Evolutionary conservation across 2,888 invertebrate species (phyloP).

Genomic region (Operophtera brumata): DNA sequence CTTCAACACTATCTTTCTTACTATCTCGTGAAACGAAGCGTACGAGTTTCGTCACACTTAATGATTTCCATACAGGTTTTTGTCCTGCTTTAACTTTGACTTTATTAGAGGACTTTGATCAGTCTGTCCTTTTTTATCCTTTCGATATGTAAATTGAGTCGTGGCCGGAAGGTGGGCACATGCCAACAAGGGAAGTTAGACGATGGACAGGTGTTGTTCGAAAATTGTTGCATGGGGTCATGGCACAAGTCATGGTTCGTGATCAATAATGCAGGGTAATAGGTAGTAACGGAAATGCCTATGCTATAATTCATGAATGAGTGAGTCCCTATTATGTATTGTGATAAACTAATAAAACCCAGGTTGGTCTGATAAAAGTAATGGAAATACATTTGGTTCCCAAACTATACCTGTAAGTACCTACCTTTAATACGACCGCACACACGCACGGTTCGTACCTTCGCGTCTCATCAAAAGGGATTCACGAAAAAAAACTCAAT

Average conservation of each 20-base stretch:
- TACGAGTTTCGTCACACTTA: conserved; percentile 59
- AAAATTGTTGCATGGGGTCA: conserved; percentile 27
- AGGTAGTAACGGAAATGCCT: conserved; percentile 21
- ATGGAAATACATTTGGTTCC: background rate
- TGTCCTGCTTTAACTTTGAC: conserved; percentile 28
- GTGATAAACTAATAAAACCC: background rate
- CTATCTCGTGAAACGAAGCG: conserved; percentile 55
- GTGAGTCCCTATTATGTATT: conserved; percentile 1
- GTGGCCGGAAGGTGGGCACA: conserved; percentile 33
- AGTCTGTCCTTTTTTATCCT: conserved; percentile 14
- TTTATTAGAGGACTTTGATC: background rate
- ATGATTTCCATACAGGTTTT: conserved; percentile 50
- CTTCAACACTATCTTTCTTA: conserved; percentile 43
- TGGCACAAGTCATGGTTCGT: conserved; percentile 34
- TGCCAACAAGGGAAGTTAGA: conserved; percentile 24
- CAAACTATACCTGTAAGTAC: no score
- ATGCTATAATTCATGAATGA: conserved; percentile 18
- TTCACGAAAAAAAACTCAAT: no score
- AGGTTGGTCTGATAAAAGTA: background rate
- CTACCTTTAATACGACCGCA: background rate
- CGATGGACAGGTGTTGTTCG: conserved; percentile 29
- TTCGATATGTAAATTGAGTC: conserved; percentile 28
- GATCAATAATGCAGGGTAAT: conserved; percentile 16
- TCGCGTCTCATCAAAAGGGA: no score
- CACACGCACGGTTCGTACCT: background rate